Percentiles rank a stretch among this genome's conserved stretches.
Conservation (phyloP, 2,113 vertebrate genomes). For the Anoura caudifer region DNA sequence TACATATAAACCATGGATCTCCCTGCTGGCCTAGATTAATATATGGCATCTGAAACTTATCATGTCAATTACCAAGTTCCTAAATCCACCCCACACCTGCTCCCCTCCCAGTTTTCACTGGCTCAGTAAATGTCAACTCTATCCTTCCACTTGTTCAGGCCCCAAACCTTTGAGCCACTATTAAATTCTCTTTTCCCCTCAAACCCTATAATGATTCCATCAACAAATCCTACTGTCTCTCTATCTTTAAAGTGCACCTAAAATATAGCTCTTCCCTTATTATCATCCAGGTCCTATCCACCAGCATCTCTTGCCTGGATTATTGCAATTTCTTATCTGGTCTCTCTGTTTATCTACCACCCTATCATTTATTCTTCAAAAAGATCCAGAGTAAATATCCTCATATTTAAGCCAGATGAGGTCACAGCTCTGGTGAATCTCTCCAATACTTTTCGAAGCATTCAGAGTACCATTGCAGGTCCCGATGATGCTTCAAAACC, state of each 20-base stretch:
- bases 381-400: neutral
- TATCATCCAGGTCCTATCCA: neutral
- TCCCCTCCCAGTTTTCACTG: neutral
- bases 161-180: neutral
- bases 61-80: neutral
- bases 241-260: neutral
- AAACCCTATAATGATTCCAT: neutral
- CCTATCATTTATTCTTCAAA: neutral
- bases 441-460: neutral
- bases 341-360: neutral
- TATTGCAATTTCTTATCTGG: neutral
- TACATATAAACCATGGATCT: neutral
- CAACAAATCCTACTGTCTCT: neutral
- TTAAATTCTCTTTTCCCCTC: neutral
- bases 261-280: neutral
- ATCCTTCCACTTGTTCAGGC: neutral
- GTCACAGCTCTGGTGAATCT: neutral
- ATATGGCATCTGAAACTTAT: neutral
- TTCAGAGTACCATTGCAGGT: neutral
- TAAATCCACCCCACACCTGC: neutral
- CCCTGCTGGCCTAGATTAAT: too few species aligned
- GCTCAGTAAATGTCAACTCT: neutral
- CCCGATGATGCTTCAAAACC: neutral
- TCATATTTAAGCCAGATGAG: neutral
- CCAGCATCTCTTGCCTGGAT: neutral